These are phyloP conservation scores for Planococcus citri DNA, from an alignment of 1,140 invertebrate genomes.

Conservation along the genomic window DNA sequence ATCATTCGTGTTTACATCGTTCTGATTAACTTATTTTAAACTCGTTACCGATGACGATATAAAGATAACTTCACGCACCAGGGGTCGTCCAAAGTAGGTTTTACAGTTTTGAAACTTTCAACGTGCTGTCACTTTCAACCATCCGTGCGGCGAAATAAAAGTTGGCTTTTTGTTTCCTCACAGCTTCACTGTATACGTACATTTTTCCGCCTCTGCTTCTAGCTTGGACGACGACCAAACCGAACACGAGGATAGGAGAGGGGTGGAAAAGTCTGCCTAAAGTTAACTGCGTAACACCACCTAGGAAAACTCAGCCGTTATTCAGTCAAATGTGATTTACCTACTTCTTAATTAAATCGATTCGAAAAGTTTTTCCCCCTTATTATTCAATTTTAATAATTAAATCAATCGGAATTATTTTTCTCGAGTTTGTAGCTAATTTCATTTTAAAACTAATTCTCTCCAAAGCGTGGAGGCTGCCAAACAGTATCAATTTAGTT, in stretches of 20 bases:
- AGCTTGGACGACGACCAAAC: too few relatives aligned
- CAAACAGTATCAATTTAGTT: too few relatives aligned
- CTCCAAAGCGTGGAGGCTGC: too few relatives aligned
- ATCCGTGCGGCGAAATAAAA: neutral
- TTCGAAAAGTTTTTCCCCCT: neutral
- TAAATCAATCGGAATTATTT: neutral
- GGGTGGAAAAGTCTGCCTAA: too few relatives aligned
- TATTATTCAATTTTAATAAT: neutral
- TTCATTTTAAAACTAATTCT: too few relatives aligned
- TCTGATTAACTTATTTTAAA: neutral
- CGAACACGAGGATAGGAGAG: too few relatives aligned
- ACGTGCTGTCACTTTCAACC: neutral
- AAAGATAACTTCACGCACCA: neutral
- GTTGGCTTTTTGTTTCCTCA: neutral
- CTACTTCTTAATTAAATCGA: neutral
- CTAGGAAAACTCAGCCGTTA: neutral
- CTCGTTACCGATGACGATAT: conserved; percentile 2
- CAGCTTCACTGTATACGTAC: too few relatives aligned
- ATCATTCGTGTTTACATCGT: neutral
- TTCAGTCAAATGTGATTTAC: neutral
- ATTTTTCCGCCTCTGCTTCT: too few relatives aligned
- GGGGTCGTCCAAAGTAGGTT: neutral
- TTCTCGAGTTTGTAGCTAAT: too few relatives aligned
- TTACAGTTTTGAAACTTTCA: neutral
- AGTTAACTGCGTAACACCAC: too few relatives aligned